Evolutionary conservation across 1,140 invertebrate genomes (phyloP), one percentile per base, ranked within the genome.

Genomic region (Drosophila serrata): DNA sequence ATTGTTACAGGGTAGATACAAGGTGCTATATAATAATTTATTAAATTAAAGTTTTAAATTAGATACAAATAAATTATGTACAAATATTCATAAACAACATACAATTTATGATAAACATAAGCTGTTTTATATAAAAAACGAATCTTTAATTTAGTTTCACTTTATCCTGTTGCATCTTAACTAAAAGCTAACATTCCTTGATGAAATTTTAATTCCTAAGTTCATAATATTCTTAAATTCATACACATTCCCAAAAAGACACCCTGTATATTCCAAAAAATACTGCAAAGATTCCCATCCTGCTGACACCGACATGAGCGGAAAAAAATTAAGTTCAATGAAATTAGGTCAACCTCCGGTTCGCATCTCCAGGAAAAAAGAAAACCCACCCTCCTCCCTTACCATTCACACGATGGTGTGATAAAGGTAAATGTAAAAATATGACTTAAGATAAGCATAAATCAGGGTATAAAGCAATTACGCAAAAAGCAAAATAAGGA

Each of bases 361-460:
- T 35, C 33, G 40, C 17, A 27, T 22, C 45, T 24, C 19, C 13
- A 22, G 57, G 35, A 60, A 61, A 29, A 43, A 22, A 43, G 35
- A 60, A 61, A 29, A 43, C 19, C 39, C 37, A n/a, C 13, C 35
- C 35, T 37, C 17, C 37, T 19, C 40, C 11, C 46, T 13, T 48
- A 9, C 46, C 42, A 11, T 49, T 19, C 35, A n/a, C n/a, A 17
- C 55, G 55, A 31, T 42, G 72, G 69, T 80, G 58, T 64, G 67
- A 76, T 88, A 84, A 82, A 88, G 85, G 84, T 84, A 84, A 88
- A 88, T 80, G 84, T 88, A 80, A 80, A 88, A 87, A 88, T 80
- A 87, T 87, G 67, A 84, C 84, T 88, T 60, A 78, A 87, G 84
- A 87, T 87, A 88, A 87, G 73, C 84, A 87, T 87, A 87, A 87